Base-by-base conservation (phyloP, 2,113 vertebrate genomes). In the Parus major region DNA sequence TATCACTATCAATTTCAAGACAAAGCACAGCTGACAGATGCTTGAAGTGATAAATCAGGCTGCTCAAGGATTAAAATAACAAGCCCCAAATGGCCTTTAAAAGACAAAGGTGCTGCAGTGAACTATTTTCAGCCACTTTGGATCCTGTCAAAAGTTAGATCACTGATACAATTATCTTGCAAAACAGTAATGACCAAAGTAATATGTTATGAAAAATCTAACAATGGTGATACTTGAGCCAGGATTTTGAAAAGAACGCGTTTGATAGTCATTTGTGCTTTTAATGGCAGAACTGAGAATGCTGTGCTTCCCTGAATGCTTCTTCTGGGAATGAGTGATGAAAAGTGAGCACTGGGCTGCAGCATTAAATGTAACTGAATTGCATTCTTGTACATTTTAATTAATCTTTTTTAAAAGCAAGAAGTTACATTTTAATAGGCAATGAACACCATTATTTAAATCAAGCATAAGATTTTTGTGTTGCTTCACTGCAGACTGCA, bases 21-120 rank as follows among this genome's bases (percentile, higher is more conserved):
- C 97, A 98, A 97, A 97, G 96, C 90, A 75, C 96, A 97, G 97
- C 97, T 98, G 97, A 98, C 97, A 98, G 97, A 97, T 97, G 97
- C 97, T 97, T 94, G 94, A 96, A 96, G 96, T 97, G 96, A 98
- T 98, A 97, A 97, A 98, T 98, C 95, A 97, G 94, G 82, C 92
- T 97, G 85, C 82, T 91, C 53, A 82, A 96, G 96, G 95, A 98
- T 97, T 98, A 97, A 97, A 97, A 97, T 97, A 97, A 96, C 95
- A 97, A 97, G 95, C 85, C 96, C 94, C 96, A 70, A 88, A 97
- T 87, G 96, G 86, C 94, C 96, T 97, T 93, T 96, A 93, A 95
- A 97, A 97, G 94, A 96, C 93, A 97, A 96, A 97, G 97, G 96
- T 97, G 95, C 92, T 95, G 93, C 81, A 92, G 93, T 68, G 93